These are phyloP conservation scores for Megastigmus dorsalis DNA, from an alignment of 2,888 invertebrate species.

Conservation along the genomic window DNA sequence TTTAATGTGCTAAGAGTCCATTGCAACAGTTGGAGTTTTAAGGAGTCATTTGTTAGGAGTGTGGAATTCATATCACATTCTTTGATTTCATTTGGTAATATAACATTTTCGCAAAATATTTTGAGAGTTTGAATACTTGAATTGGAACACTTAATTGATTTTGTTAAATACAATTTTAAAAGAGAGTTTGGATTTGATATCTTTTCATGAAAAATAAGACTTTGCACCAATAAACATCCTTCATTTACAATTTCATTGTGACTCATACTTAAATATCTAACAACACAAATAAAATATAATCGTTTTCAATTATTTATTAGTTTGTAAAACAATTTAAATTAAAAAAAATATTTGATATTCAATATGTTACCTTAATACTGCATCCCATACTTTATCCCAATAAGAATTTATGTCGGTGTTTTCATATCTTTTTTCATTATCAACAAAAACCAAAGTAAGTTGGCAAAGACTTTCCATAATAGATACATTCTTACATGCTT, in stretches of 20 bases:
- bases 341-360: background rate
- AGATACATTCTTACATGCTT: slow-evolving; percentile 66
- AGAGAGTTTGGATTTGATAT: slow-evolving; percentile 68
- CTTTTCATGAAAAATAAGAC: slow-evolving; percentile 69
- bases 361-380: slow-evolving; percentile 70
- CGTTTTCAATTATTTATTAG: background rate
- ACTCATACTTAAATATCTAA: slow-evolving; percentile 74
- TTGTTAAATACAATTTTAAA: slow-evolving; percentile 72
- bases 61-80: slow-evolving; percentile 56
- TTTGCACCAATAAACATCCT: slow-evolving; percentile 73
- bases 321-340: background rate
- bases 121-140: slow-evolving; percentile 72
- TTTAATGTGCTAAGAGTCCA: slow-evolving; percentile 64
- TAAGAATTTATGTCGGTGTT: slow-evolving; percentile 60
- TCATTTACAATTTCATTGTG: slow-evolving; percentile 70
- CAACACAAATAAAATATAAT: slow-evolving; percentile 55
- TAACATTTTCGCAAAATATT: slow-evolving; percentile 67
- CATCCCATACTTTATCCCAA: slow-evolving; percentile 73
- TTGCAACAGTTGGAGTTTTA: slow-evolving; percentile 62
- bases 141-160: slow-evolving; percentile 69
- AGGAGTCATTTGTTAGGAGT: slow-evolving; percentile 55
- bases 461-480: slow-evolving; percentile 71
- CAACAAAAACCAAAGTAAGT: slow-evolving; percentile 67
- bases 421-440: slow-evolving; percentile 61
- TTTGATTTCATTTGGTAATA: slow-evolving; percentile 63